Evolutionary conservation across 2,797 vertebrate genomes (phyloP), one percentile per base, ranked within the genome.

Genomic region (Lacerta agilis): DNA sequence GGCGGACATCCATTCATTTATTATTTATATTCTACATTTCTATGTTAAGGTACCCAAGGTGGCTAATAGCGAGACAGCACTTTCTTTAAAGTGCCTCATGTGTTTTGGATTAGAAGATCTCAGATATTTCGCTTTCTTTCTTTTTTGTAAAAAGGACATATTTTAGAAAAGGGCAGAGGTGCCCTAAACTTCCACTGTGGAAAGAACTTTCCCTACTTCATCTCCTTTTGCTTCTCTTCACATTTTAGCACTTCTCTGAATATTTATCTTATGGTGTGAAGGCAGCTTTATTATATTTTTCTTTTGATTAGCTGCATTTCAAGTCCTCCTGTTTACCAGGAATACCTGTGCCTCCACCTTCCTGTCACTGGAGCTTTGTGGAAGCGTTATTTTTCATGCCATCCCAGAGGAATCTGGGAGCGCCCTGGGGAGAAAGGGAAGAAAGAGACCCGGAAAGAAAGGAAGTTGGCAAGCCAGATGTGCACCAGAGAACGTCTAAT

Each of bases 381-480:
- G n/a, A 55, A 73, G 5, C 88, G 82, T 72, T 90, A 69, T 84
- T 91, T 92, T 91, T 89, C 64, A 41, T 5, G 25, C 3, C 88
- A 17, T 7, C 69, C 82, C 58, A 80, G 77, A 90, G 90, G 72
- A 66, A 8, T 45, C 33, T 81, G 80, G 64, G 41, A 90, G 84
- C 2, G 66, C 10, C 78, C 88, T 3, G 64, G 86, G 55, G 45
- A 89, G 55, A 87, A 87, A 45, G 88, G 80, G 78, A 84, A 79
- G 45, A 75, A 20, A 87, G 18, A n/a, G 23, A 29, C 9, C 64
- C 61, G 58, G 76, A 78, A 91, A 89, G 78, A 23, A 88, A 25
- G 25, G 86, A 83, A 79, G 36, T 11, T 41, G 91, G 75, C 55
- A 69, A 93, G 61, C 84, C 38, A 67, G 38, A 83, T 72, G 13